phyloP scores from a whole-genome alignment of 2,888 invertebrate species.

The Ischnura elegans region DNA sequence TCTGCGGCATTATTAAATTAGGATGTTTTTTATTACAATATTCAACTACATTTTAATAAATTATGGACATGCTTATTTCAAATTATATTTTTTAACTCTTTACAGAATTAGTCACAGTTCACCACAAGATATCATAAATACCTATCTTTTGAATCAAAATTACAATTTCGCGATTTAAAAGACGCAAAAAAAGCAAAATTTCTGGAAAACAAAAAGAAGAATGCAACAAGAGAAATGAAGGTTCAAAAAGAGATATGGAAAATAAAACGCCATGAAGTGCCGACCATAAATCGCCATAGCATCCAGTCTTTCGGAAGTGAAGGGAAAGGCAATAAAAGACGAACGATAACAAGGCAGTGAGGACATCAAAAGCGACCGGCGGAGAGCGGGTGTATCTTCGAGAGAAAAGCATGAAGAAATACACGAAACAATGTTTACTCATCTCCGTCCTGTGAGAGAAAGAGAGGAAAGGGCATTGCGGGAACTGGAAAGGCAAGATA shows the following conservation, averaged over 20 bases:
- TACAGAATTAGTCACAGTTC: no score
- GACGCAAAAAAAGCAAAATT: background rate
- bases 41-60: no score
- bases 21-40: no score
- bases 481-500: constrained; percentile 13
- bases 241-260: background rate
- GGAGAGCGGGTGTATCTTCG: background rate
- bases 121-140: background rate
- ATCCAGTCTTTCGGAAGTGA: background rate
- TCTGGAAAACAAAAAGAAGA: background rate
- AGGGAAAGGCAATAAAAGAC: background rate
- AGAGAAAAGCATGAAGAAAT: background rate
- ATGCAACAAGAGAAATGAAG: background rate
- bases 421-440: constrained; percentile 1
- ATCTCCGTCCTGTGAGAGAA: background rate
- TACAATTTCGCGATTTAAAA: background rate
- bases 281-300: background rate
- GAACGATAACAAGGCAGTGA: background rate
- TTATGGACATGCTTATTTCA: no score
- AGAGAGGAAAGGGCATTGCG: background rate
- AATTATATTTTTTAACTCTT: no score
- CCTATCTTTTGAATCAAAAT: background rate
- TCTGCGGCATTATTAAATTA: no score
- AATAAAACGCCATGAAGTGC: background rate
- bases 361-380: background rate